A percentile compares a stretch with the other conserved stretches of the same genome.
Evolutionary conservation across 2,113 vertebrate species (phyloP).

Genomic region (Plectropomus leopardus): DNA sequence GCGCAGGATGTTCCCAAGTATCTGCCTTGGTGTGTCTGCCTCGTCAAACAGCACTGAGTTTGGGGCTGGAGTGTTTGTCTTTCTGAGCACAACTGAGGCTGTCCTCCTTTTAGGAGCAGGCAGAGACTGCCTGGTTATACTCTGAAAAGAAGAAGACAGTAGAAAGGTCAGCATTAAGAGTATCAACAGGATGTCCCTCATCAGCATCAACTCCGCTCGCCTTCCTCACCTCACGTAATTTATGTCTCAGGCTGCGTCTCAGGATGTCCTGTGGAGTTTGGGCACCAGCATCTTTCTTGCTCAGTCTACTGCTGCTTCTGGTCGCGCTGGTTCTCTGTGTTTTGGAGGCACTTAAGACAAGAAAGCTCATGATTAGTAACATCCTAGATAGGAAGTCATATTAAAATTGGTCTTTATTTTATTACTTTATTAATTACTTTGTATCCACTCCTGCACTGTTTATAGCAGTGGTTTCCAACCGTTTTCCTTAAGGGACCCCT

Average conservation of each 20-base stretch:
- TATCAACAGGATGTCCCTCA: background rate
- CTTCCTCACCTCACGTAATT: conserved; percentile 74
- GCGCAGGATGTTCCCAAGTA: conserved; percentile 81
- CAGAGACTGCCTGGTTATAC: conserved; percentile 60
- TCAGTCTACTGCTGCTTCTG: conserved; percentile 60
- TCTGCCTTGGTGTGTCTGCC: conserved; percentile 78
- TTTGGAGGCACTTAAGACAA: conserved; percentile 45
- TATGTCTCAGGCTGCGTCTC: conserved; percentile 71
- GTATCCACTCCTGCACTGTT: no score
- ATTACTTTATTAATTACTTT: no score
- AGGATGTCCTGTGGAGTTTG: conserved; percentile 77
- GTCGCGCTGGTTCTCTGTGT: background rate
- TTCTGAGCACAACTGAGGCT: conserved; percentile 3
- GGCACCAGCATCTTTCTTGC: conserved; percentile 33
- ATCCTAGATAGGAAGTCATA: background rate
- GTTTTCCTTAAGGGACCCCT: no score
- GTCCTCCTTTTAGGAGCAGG: conserved; percentile 41
- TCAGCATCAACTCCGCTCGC: background rate
- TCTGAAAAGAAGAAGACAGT: conserved; percentile 59
- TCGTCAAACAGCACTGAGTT: conserved; percentile 61
- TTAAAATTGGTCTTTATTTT: no score
- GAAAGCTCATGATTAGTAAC: background rate
- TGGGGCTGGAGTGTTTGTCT: background rate
- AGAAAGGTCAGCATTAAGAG: background rate
- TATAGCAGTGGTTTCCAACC: no score